Evolutionary conservation across 2,888 invertebrate species (phyloP).

Genomic region (Zygaena filipendulae): DNA sequence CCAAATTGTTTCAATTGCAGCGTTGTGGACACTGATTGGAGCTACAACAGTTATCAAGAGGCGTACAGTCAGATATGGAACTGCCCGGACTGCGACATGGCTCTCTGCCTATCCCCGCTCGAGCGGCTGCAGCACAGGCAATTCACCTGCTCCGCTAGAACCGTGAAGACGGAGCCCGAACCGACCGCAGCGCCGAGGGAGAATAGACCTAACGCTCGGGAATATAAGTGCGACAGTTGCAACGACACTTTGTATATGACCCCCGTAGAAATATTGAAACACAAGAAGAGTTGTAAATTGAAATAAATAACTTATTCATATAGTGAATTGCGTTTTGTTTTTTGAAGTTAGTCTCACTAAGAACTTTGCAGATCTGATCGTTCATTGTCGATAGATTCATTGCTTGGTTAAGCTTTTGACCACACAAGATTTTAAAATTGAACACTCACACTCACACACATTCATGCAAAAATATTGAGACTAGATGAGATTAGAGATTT

Average conservation of each 20-base stretch:
- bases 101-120: conserved; percentile 72
- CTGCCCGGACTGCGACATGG: conserved; percentile 76
- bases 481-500: too few species aligned
- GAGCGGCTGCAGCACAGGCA: conserved; percentile 80
- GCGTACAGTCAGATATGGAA: conserved; percentile 74
- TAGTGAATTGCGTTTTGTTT: conserved; percentile 5
- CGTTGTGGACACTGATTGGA: conserved; percentile 76
- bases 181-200: conserved; percentile 26
- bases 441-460: too few species aligned
- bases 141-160: conserved; percentile 46
- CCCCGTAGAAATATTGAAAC: conserved; percentile 86
- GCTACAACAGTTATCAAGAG: conserved; percentile 69
- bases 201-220: conserved; percentile 66
- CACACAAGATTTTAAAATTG: too few species aligned
- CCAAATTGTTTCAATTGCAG: too few species aligned
- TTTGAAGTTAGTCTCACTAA: too few species aligned
- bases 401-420: too few species aligned
- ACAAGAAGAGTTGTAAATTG: conserved; percentile 74
- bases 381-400: too few species aligned
- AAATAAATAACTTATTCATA: too few species aligned
- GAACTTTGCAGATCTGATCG: too few species aligned
- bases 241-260: conserved; percentile 74
- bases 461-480: too few species aligned
- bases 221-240: conserved; percentile 80
- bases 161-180: conserved; percentile 31